Conservation (phyloP, 2,888 invertebrate species). For the Apodemia mormo region DNA sequence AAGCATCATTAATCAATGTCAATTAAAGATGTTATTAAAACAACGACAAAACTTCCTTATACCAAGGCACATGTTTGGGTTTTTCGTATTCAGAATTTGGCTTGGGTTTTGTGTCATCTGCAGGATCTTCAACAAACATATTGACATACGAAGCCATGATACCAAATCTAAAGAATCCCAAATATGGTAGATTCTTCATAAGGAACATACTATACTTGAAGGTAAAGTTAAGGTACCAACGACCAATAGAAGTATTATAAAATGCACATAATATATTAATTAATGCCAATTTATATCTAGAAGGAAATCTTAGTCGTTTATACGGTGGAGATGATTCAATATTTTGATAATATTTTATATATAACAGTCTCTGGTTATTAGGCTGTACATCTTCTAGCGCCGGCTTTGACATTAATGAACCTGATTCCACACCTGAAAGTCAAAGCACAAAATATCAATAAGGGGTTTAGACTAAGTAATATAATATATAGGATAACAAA, state of each 20-base stretch:
- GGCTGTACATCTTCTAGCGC: slow-evolving; percentile 51
- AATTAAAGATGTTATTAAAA: slow-evolving; percentile 42
- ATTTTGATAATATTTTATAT: slow-evolving; percentile 63
- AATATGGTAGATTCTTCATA: slow-evolving; percentile 85
- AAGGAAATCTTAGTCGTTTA: slow-evolving; percentile 54
- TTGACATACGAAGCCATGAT: slow-evolving; percentile 82
- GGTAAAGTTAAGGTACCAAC: slow-evolving; percentile 83
- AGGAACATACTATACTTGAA: slow-evolving; percentile 82
- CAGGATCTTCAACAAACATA: slow-evolving; percentile 72
- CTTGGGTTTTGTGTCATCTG: slow-evolving; percentile 56
- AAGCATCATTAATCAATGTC: too few species aligned
- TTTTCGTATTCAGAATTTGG: slow-evolving; percentile 58
- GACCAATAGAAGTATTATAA: slow-evolving; percentile 74
- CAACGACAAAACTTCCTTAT: slow-evolving; percentile 44
- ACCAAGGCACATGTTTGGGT: slow-evolving; percentile 49
- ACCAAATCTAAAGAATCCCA: slow-evolving; percentile 86
- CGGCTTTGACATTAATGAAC: slow-evolving; percentile 48
- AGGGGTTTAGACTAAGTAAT: too few species aligned
- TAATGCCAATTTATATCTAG: slow-evolving; percentile 54
- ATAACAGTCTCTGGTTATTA: slow-evolving; percentile 50
- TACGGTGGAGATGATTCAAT: slow-evolving; percentile 68
- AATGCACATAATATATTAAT: slow-evolving; percentile 44
- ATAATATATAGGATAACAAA: too few species aligned
- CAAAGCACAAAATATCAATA: background rate
- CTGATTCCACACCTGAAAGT: slow-evolving; percentile 56